Base-by-base conservation (phyloP, 2,888 invertebrate species). In the Cyclophora punctaria region DNA sequence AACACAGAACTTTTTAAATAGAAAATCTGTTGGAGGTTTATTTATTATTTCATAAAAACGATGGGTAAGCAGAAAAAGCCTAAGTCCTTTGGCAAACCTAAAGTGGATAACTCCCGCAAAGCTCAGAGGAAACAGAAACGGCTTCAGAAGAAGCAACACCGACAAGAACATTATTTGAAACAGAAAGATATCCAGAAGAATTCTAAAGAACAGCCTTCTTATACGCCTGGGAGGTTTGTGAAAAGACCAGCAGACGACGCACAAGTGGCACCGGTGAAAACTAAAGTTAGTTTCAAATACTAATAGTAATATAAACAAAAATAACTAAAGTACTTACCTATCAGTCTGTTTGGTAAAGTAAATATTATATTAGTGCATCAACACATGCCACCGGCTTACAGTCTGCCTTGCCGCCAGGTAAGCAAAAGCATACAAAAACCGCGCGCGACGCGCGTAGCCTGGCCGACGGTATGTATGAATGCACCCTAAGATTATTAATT, bases 41-140 rank as follows among this genome's bases (percentile, higher is more conserved):
- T 33, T 42, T 40, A 7, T 37, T 20, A 20, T 20, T 20, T 20
- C 20, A 20, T 33, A 47, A 48, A 34, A 44, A n/a, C 2, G 45
- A 46, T 48, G 51, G 33, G 48, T n/a, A 67, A 60, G 64, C 79
- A 80, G 76, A 85, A 81, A 61, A 83, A 80, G 64, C 51, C 56
- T 3, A 83, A 78, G 60, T 51, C 61, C 7, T 57, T 47, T 3
- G 50, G 59, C 3, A 70, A 69, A n/a, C 72, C 75, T 4, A 70
- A 69, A 55, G 69, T 78, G 53, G 65, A 73, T 46, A 86, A 83
- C 51, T 74, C 90, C 0, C 88, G 95, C 34, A 95, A 95, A 81
- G 90, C 92, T 58, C 71, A 91, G n/a, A 90, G 95, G 0, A 95
- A 95, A 75, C 92, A 93, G 54, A 91, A 92, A 60, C 80, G 93